Evolutionary conservation across 2,888 invertebrate species (phyloP).

Genomic region (Acanthococcus lagerstroemiae): DNA sequence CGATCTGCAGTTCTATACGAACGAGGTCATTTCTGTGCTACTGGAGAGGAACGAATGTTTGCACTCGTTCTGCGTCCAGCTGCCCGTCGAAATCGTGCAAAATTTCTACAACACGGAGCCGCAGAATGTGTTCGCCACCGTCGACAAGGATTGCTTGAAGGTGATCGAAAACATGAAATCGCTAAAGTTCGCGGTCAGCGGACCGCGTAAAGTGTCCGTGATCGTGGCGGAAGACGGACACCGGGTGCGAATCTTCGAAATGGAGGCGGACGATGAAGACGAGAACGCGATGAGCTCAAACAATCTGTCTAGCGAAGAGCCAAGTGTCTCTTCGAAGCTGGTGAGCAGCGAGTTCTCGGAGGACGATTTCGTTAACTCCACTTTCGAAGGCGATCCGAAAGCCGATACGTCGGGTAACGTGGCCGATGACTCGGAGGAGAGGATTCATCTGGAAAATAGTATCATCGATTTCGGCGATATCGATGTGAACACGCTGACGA

Average conservation of each 20-base stretch:
- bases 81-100: slow-evolving; percentile 24
- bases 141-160: slow-evolving; percentile 41
- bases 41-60: slow-evolving; percentile 45
- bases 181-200: slow-evolving; percentile 69
- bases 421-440: slow-evolving; percentile 23
- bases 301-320: slow-evolving; percentile 20
- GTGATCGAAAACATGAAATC: slow-evolving; percentile 57
- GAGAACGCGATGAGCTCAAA: slow-evolving; percentile 59
- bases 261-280: slow-evolving; percentile 85
- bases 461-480: slow-evolving; percentile 18
- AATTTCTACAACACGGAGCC: neutral
- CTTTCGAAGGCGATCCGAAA: slow-evolving; percentile 6
- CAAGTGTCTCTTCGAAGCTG: slow-evolving; percentile 1
- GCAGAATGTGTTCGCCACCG: slow-evolving; percentile 16
- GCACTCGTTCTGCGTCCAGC: slow-evolving; percentile 30
- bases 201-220: slow-evolving; percentile 71
- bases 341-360: slow-evolving; percentile 6
- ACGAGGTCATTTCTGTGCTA: slow-evolving; percentile 60
- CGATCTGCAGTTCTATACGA: slow-evolving; percentile 67
- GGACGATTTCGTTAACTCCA: slow-evolving; percentile 12
- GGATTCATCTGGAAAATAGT: slow-evolving; percentile 12
- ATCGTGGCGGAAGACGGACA: slow-evolving; percentile 67
- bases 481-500: slow-evolving; percentile 11
- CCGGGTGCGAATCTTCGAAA: slow-evolving; percentile 77
- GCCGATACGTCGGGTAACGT: slow-evolving; percentile 17